These are phyloP conservation scores for Danionella cerebrum DNA, from an alignment of 2,113 vertebrate species.

Conservation along the genomic window DNA sequence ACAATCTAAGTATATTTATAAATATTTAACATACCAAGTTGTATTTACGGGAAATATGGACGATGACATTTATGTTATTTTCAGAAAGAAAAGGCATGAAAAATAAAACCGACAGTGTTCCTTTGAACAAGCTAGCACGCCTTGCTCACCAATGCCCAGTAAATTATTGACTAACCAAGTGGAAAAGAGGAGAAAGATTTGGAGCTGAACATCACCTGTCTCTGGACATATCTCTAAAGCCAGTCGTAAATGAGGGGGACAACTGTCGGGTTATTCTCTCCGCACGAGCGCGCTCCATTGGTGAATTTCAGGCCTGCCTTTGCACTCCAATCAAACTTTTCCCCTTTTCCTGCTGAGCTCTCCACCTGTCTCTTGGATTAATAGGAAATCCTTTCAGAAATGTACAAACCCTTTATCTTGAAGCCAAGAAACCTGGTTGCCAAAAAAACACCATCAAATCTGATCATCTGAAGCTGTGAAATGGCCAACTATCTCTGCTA, in stretches of 20 bases:
- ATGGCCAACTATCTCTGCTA: neutral
- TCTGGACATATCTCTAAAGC: conserved; percentile 40
- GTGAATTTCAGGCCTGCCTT: neutral
- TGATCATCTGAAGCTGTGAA: neutral
- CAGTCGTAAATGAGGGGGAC: conserved; percentile 44
- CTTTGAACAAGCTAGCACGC: conserved; percentile 58
- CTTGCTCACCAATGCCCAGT: conserved; percentile 57
- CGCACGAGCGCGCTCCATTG: neutral
- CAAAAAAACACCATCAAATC: neutral
- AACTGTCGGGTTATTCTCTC: conserved; percentile 37
- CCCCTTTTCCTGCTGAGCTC: neutral
- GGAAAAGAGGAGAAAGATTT: conserved; percentile 63
- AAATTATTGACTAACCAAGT: conserved; percentile 68
- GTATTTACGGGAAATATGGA: neutral
- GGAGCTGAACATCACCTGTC: conserved; percentile 56
- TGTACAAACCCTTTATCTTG: neutral
- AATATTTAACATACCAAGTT: neutral
- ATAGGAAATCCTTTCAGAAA: conserved; percentile 18
- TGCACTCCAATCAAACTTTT: conserved; percentile 15
- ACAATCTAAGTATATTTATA: too few relatives aligned
- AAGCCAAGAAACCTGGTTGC: neutral
- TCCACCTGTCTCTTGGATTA: conserved; percentile 34
- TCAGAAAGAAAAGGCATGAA: conserved; percentile 8
- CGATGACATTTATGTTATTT: conserved; percentile 33
- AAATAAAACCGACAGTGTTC: conserved; percentile 58